phyloP scores from a whole-genome alignment of 2,113 vertebrate species.

The Osmerus mordax region DNA sequence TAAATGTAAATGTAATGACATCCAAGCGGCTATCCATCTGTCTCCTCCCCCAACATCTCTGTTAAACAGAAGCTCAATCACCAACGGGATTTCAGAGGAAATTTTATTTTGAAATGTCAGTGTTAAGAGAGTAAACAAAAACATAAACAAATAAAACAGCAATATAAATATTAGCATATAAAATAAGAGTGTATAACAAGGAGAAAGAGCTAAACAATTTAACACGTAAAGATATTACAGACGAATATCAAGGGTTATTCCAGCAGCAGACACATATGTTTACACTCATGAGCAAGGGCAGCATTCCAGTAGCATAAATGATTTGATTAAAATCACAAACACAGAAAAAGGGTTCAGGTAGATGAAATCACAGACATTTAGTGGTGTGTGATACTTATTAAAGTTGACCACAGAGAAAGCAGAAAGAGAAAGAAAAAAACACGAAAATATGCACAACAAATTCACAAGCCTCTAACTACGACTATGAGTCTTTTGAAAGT shows the following conservation, averaged over 20 bases:
- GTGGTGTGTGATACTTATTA: slow-evolving; percentile 58
- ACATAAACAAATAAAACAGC: slow-evolving; percentile 87
- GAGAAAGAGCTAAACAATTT: slow-evolving; percentile 81
- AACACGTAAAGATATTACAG: slow-evolving; percentile 92
- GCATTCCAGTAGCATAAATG: slow-evolving; percentile 81
- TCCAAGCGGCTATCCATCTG: no score
- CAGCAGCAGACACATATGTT: slow-evolving; percentile 79
- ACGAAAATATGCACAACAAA: slow-evolving; percentile 78
- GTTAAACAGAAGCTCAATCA: slow-evolving; percentile 47
- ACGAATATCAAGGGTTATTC: slow-evolving; percentile 86
- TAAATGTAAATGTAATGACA: no score
- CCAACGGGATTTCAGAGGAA: slow-evolving; percentile 75
- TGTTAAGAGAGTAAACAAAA: slow-evolving; percentile 81
- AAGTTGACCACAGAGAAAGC: slow-evolving; percentile 65
- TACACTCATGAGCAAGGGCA: slow-evolving; percentile 77
- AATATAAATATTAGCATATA: slow-evolving; percentile 99
- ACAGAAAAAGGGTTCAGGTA: slow-evolving; percentile 70
- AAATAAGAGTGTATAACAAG: slow-evolving; percentile 94
- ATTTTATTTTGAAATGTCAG: slow-evolving; percentile 93
- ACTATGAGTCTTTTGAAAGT: slow-evolving; percentile 71
- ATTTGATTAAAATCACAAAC: slow-evolving; percentile 74
- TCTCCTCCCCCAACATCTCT: slow-evolving; percentile 57
- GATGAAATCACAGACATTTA: slow-evolving; percentile 62
- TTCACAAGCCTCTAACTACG: slow-evolving; percentile 77
- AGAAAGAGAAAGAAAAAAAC: slow-evolving; percentile 68